Conservation (phyloP, 2,797 vertebrate genomes). For the Catharus ustulatus region DNA sequence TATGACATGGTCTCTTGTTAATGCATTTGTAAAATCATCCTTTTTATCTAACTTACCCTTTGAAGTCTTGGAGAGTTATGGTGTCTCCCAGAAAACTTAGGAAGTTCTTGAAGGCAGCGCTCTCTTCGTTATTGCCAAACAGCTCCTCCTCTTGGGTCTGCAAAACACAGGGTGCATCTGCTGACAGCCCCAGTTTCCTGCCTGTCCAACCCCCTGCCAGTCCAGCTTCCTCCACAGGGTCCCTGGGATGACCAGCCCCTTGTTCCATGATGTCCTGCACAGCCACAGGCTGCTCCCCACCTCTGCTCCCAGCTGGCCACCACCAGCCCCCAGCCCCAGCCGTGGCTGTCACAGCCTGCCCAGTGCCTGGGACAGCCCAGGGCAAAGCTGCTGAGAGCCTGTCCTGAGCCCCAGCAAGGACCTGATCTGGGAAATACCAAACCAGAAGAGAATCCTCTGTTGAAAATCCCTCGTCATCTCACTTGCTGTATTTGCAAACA, state of each 20-base stretch:
- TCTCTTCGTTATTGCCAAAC: constrained; percentile 95
- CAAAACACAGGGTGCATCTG: neutral
- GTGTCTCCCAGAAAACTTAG: constrained; percentile 88
- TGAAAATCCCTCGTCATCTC: constrained; percentile 13
- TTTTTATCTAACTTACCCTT: constrained; percentile 80
- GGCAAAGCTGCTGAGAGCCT: neutral
- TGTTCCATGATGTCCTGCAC: neutral
- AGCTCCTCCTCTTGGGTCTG: constrained; percentile 94
- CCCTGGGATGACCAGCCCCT: neutral
- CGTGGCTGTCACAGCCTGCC: fast-evolving
- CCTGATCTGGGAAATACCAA: neutral
- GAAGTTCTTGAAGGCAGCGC: constrained; percentile 91
- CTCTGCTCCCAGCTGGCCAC: neutral
- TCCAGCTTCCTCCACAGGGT: neutral
- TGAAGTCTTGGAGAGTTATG: constrained; percentile 93
- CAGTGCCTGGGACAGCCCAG: neutral
- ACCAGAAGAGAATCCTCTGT: neutral
- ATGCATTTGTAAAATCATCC: constrained; percentile 1
- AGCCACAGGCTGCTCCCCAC: neutral
- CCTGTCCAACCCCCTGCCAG: neutral
- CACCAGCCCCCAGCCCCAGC: neutral
- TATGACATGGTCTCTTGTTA: neutral
- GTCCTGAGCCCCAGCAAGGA: neutral
- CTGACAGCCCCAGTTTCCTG: neutral
- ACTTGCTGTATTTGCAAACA: constrained; percentile 21